A percentile compares a stretch with the other conserved stretches of the same genome.
Conservation (phyloP, 2,888 invertebrate species). For the Phragmatobia fuliginosa region DNA sequence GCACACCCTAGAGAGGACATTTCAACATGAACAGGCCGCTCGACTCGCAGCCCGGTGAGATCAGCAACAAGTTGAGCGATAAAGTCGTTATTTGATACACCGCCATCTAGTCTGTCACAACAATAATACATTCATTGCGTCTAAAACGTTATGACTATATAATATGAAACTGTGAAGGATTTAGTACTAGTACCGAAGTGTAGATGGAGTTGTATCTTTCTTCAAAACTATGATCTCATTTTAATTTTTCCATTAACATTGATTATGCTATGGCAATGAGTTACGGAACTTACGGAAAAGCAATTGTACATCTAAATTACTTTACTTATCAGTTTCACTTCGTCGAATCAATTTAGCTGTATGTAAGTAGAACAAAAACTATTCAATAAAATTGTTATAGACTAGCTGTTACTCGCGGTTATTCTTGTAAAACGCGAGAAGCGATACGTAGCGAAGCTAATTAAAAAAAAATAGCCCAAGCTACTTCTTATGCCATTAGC, state of each 20-base stretch:
- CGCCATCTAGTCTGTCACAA: slow-evolving; percentile 94
- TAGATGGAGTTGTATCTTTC: not conserved
- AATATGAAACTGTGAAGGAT: too few species aligned
- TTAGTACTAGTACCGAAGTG: not conserved
- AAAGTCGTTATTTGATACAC: slow-evolving; percentile 98
- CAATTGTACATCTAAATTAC: not conserved
- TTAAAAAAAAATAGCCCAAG: too few species aligned
- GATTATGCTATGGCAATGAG: not conserved
- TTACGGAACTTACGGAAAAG: not conserved
- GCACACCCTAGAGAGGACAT: slow-evolving; percentile 95
- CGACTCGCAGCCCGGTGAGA: slow-evolving; percentile 91
- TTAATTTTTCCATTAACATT: not conserved
- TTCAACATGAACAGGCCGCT: slow-evolving; percentile 91
- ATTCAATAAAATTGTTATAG: not conserved
- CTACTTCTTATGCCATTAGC: too few species aligned
- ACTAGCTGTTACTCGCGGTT: too few species aligned
- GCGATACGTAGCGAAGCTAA: too few species aligned
- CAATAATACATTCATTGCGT: not conserved
- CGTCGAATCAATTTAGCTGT: not conserved
- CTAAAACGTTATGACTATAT: too few species aligned
- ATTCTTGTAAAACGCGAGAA: too few species aligned
- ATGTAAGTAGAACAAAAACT: not conserved
- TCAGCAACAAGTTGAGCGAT: slow-evolving; percentile 95
- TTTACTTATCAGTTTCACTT: not conserved
- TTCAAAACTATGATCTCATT: not conserved